Evolutionary conservation across 2,113 vertebrate genomes (phyloP).

Genomic region (Climacteris rufus): DNA sequence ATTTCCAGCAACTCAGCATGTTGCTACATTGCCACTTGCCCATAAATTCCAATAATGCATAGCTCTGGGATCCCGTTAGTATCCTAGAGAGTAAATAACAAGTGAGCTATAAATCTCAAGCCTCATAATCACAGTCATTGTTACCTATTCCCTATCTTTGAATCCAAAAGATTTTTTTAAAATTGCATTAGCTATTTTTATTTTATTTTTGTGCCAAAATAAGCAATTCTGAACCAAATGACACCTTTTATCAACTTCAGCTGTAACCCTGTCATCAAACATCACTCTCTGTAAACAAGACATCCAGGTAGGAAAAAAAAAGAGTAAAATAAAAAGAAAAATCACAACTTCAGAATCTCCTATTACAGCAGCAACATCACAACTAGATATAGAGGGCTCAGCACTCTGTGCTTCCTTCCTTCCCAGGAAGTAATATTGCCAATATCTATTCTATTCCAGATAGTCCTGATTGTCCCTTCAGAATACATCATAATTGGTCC

Average conservation of each 20-base stretch:
- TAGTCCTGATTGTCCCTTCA: background rate
- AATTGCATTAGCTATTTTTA: background rate
- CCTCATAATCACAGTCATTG: conserved; percentile 9
- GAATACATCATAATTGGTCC: background rate
- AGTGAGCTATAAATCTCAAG: conserved; percentile 16
- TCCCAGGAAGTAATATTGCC: background rate
- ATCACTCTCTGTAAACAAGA: background rate
- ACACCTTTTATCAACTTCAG: background rate
- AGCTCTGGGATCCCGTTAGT: conserved; percentile 21
- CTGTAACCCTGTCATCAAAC: background rate
- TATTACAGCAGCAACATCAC: background rate
- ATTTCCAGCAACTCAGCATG: conserved; percentile 42
- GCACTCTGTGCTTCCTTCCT: background rate
- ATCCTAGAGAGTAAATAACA: conserved; percentile 49
- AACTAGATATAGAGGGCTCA: background rate
- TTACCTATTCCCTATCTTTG: background rate
- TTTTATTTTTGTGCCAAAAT: conserved; percentile 9
- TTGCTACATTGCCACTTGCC: conserved; percentile 2
- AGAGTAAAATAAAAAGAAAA: too few relatives aligned
- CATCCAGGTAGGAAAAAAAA: background rate
- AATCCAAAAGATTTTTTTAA: background rate
- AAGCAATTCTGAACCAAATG: background rate
- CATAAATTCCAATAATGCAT: conserved; percentile 42
- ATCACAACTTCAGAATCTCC: background rate
- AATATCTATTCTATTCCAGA: background rate